Conservation (phyloP, 2,888 invertebrate species). For the Hymenopus coronatus region DNA sequence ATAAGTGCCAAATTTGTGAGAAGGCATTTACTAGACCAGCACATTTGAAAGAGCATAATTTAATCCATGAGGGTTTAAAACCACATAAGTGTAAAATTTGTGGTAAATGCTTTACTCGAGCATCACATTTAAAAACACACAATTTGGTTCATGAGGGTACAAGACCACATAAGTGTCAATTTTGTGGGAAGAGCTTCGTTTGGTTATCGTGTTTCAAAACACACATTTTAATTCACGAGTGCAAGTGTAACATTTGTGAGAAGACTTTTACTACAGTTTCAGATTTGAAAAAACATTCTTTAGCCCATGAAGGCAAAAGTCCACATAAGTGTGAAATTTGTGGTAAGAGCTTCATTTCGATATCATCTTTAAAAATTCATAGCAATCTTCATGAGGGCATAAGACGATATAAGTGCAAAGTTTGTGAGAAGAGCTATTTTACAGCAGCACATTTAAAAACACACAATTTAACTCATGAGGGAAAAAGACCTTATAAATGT, state of each 20-base stretch:
- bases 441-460: neutral
- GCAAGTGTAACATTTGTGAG: neutral
- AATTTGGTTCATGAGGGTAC: neutral
- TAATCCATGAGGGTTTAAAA: neutral
- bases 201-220: neutral
- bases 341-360: too few species aligned
- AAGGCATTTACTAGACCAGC: neutral
- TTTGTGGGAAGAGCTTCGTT: neutral
- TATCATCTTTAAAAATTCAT: neutral
- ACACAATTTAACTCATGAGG: neutral
- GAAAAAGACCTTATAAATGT: too few species aligned
- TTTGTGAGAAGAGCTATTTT: too few species aligned
- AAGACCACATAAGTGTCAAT: neutral
- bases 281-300: neutral
- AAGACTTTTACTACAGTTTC: neutral
- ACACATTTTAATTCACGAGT: neutral
- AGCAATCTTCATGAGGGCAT: neutral
- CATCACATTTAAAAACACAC: neutral
- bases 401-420: neutral
- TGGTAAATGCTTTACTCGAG: neutral
- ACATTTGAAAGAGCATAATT: neutral
- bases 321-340: too few species aligned
- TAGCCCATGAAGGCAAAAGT: too few species aligned
- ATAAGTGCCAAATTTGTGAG: neutral
- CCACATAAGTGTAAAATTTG: neutral